These are phyloP conservation scores for Tetramorium simillimum DNA, from an alignment of 1,140 invertebrate species.

Conservation along the genomic window DNA sequence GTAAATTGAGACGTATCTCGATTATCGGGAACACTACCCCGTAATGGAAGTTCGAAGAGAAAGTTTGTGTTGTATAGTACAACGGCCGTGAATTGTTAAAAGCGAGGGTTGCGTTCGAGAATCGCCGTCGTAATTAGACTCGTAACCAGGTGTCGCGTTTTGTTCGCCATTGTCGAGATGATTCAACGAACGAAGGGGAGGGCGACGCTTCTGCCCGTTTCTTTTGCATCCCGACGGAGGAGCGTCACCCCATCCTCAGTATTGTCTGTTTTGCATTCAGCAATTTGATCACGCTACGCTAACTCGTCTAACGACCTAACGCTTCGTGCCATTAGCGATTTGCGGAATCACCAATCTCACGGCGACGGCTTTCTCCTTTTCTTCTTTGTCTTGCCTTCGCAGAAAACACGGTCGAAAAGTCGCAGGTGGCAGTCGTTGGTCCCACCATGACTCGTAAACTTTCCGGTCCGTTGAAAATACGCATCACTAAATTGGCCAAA, in stretches of 20 bases:
- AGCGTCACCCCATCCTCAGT: constrained; percentile 43
- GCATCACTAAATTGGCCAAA: constrained; percentile 48
- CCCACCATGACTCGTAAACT: constrained; percentile 43
- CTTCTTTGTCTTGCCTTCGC: constrained; percentile 2
- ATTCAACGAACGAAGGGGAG: constrained; percentile 24
- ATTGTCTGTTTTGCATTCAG: constrained; percentile 79
- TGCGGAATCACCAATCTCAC: constrained; percentile 69
- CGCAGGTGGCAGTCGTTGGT: constrained; percentile 56
- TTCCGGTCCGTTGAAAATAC: constrained; percentile 19
- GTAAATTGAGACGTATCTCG: constrained; percentile 27
- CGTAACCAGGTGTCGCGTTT: constrained; percentile 72
- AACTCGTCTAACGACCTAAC: constrained; percentile 79
- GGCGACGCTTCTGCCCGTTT: constrained; percentile 51
- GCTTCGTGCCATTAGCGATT: constrained; percentile 78
- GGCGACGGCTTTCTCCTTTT: constrained; percentile 3
- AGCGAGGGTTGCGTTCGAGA: constrained; percentile 38
- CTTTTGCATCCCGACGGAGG: constrained; percentile 61
- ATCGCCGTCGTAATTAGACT: constrained; percentile 70
- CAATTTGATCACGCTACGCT: constrained; percentile 79
- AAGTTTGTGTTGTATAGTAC: constrained; percentile 37
- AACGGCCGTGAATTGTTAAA: constrained; percentile 27
- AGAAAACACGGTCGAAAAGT: constrained; percentile 7
- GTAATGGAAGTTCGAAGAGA: constrained; percentile 30
- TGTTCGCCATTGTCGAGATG: constrained; percentile 56
- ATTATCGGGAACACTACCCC: constrained; percentile 10